Base-by-base conservation (phyloP, 2,113 vertebrate genomes). In the Ahaetulla prasina region DNA sequence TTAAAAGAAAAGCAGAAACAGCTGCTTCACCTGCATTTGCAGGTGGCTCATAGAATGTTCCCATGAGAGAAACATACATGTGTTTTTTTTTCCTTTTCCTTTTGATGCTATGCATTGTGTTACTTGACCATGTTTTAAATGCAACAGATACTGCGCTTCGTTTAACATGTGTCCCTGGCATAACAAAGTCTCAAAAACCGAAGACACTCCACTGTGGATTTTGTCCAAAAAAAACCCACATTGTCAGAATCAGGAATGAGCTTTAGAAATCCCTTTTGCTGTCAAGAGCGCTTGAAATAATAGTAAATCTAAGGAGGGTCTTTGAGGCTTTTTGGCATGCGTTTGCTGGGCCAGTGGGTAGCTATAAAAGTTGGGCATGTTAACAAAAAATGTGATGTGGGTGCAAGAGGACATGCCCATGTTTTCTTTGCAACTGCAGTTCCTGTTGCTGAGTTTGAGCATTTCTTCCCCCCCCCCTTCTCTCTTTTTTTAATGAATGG, bases 391-490 rank as follows among this genome's bases (percentile, higher is more conserved):
- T 50, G 45, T 85, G 57, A 94, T 90, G 88, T 93, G 90, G 25
- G 85, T 74, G 92, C 94, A 93, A 92, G 85, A 60, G 89, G 93
- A 4, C 47, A 91, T 52, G 89, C 91, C 93, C 54, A 80, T 88
- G 14, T 87, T 89, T 95, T 95, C 94, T 53, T 86, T 88, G 95
- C 90, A 90, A 47, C 57, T 93, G 91, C 10, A 3, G 91, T 94
- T 92, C 89, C 89, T 94, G 25, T 94, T 94, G 23, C 90, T 85
- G 90, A 68, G 35, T 74, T 84, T 96, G 95, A 96, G 90, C 94
- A 95, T 92, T 89, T 90, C 20, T 45, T 20, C 16, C 74, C 20
- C 35, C 20, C 18, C 4, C 74, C 18, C 4, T 35, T 16, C 60
- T 74, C 68, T 39, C 35, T 90, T 45, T 89, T 50, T 80, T 80